Conservation (phyloP, 2,113 vertebrate species). For the Etheostoma cragini region DNA sequence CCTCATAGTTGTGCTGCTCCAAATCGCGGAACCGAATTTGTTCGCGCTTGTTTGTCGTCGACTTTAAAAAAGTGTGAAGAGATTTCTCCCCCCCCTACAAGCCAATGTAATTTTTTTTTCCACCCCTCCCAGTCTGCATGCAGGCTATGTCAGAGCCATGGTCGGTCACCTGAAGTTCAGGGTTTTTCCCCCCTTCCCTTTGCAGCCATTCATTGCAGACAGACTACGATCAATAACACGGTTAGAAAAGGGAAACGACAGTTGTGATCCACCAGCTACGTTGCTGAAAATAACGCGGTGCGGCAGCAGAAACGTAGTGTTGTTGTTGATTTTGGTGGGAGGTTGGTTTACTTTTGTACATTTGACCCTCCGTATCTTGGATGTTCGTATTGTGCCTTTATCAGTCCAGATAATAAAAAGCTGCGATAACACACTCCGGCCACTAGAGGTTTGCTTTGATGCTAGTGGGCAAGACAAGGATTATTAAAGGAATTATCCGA, state of each 20-base stretch:
- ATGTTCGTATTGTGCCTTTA: slow-evolving; percentile 82
- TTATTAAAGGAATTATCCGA: slow-evolving; percentile 67
- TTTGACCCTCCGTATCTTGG: slow-evolving; percentile 81
- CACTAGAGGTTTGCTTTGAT: slow-evolving; percentile 84
- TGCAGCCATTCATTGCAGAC: slow-evolving; percentile 89
- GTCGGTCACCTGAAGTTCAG: slow-evolving; percentile 99
- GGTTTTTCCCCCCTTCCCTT: slow-evolving; percentile 83
- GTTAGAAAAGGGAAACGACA: slow-evolving; percentile 66
- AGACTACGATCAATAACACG: slow-evolving; percentile 87
- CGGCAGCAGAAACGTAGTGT: neutral
- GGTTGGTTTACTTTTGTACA: slow-evolving; percentile 65
- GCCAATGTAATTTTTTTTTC: slow-evolving; percentile 56
- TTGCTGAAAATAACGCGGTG: neutral
- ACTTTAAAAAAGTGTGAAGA: slow-evolving; percentile 76
- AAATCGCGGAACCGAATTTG: slow-evolving; percentile 61
- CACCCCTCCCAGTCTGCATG: slow-evolving; percentile 83
- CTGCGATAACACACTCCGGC: slow-evolving; percentile 78
- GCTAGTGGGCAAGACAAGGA: slow-evolving; percentile 63
- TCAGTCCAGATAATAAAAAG: slow-evolving; percentile 78
- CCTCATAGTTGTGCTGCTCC: slow-evolving; percentile 69
- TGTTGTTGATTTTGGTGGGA: slow-evolving; percentile 32
- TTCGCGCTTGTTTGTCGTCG: slow-evolving; percentile 70
- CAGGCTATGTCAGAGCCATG: slow-evolving; percentile 88
- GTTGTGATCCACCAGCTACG: slow-evolving; percentile 10
- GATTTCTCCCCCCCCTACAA: slow-evolving; percentile 43